These are phyloP conservation scores for Cataglyphis livida DNA, from an alignment of 2,888 invertebrate genomes.

Conservation along the genomic window DNA sequence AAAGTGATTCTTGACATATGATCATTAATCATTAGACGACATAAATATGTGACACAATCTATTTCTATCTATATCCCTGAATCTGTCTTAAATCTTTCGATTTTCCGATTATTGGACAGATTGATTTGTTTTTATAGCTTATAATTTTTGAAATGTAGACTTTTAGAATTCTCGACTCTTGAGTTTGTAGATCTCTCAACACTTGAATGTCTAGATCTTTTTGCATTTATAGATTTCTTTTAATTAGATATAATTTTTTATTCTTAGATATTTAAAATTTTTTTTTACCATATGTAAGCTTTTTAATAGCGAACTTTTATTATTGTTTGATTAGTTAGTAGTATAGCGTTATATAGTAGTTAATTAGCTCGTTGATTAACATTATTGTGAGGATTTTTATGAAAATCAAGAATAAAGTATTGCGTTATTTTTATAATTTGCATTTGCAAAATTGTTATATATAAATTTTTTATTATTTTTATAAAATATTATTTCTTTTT, in stretches of 20 bases:
- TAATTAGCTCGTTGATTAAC: not conserved
- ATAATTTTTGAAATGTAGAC: slow-evolving; percentile 3
- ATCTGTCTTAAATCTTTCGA: not conserved
- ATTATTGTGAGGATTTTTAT: not conserved
- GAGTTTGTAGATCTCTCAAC: not conserved
- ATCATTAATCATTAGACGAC: not conserved
- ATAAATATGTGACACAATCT: not conserved
- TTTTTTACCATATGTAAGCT: not conserved
- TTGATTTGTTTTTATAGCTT: not conserved
- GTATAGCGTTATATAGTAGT: slow-evolving; percentile 2
- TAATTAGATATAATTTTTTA: not conserved
- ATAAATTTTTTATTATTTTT: not conserved
- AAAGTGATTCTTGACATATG: slow-evolving; percentile 20
- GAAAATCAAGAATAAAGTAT: not conserved
- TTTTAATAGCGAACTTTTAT: not conserved
- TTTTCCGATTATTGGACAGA: not conserved
- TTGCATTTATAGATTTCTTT: not conserved
- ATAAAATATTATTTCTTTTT: not conserved
- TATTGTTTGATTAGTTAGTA: slow-evolving; percentile 5
- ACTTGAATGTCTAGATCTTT: not conserved
- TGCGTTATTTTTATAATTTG: not conserved
- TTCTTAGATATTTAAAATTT: slow-evolving; percentile 7
- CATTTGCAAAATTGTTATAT: not conserved
- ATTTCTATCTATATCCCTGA: not conserved
- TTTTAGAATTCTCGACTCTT: not conserved